Percentiles rank a stretch among this genome's conserved stretches.
These are phyloP conservation scores for Elgaria multicarinata DNA, from an alignment of 2,113 vertebrate species.

Conservation along the genomic window DNA sequence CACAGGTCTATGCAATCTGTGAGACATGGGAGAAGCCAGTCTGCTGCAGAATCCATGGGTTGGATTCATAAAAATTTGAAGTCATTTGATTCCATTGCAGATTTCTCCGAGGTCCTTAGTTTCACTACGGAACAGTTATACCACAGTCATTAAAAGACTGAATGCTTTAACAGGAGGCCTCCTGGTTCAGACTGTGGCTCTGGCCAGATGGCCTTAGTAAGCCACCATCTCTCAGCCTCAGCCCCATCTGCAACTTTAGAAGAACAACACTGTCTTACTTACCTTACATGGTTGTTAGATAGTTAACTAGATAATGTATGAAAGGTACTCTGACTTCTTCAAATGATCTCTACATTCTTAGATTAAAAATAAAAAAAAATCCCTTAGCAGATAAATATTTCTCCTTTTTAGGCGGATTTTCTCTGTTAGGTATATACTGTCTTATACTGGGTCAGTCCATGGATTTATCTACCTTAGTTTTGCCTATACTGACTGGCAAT, in stretches of 20 bases:
- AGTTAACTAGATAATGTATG: neutral
- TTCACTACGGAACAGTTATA: neutral
- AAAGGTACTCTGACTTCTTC: neutral
- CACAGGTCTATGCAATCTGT: no score
- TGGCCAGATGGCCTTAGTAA: neutral
- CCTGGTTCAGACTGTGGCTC: neutral
- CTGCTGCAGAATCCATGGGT: no score
- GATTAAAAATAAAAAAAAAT: neutral
- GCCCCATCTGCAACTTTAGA: neutral
- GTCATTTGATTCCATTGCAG: no score
- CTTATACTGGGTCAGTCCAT: no score
- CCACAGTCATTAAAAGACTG: neutral
- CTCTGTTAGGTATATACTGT: neutral
- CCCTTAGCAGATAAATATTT: neutral
- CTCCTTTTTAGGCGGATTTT: neutral
- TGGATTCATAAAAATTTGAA: no score
- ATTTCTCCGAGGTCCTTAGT: no score
- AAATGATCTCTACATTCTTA: neutral
- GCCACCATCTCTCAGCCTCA: neutral
- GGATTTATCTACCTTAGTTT: neutral
- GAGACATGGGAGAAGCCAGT: no score
- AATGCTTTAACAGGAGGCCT: neutral
- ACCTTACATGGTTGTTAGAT: neutral
- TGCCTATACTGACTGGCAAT: neutral
- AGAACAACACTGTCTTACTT: neutral